Percentiles rank a stretch among this genome's conserved stretches.
Conservation (phyloP, 2,888 invertebrate genomes). For the Microdon myrmicae region DNA sequence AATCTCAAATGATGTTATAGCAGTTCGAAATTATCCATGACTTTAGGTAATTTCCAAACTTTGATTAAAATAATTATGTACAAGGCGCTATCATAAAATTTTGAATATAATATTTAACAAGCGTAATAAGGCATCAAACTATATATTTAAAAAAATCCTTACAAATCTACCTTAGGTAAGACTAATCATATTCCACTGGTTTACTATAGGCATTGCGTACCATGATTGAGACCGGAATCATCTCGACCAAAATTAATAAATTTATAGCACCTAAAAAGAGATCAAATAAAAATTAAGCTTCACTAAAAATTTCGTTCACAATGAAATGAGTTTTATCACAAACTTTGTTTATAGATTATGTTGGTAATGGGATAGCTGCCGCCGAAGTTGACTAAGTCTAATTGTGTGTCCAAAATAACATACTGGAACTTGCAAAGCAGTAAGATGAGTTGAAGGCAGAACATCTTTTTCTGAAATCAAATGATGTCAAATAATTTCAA, state of each 20-base stretch:
- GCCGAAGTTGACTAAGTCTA: conserved; percentile 58
- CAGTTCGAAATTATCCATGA: no score
- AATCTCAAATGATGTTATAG: no score
- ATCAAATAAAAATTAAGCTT: conserved; percentile 1
- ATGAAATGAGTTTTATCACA: conserved; percentile 19
- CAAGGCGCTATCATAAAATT: conserved; percentile 1
- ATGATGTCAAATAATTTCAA: background rate
- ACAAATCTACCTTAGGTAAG: background rate
- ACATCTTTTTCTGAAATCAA: conserved; percentile 60
- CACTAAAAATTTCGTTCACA: background rate
- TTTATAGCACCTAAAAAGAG: conserved; percentile 61
- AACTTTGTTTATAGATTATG: conserved; percentile 63
- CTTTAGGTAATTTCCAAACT: no score
- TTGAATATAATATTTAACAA: conserved; percentile 1
- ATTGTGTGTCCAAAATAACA: conserved; percentile 58
- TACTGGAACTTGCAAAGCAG: conserved; percentile 64
- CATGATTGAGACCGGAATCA: conserved; percentile 63
- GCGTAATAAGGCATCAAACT: background rate
- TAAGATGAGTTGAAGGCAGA: conserved; percentile 62
- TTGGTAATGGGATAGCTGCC: conserved; percentile 63
- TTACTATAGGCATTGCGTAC: conserved; percentile 62
- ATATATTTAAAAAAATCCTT: background rate
- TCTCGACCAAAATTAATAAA: conserved; percentile 61
- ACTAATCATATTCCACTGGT: conserved; percentile 51
- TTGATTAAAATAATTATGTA: no score